phyloP scores from a whole-genome alignment of 2,113 vertebrate species.

The Morone saxatilis region DNA sequence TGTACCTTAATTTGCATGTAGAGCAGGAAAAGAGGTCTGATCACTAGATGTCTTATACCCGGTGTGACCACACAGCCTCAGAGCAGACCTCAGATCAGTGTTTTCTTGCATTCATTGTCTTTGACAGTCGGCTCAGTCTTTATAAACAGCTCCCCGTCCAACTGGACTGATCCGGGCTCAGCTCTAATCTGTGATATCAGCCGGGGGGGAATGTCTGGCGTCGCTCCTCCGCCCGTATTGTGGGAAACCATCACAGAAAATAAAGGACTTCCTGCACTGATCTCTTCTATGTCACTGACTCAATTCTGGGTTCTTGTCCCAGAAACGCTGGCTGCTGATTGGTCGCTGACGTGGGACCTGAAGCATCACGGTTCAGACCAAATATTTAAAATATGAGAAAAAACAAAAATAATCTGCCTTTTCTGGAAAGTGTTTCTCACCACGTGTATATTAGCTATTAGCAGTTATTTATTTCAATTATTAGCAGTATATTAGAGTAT shows the following conservation, averaged over 20 bases:
- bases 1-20: no score
- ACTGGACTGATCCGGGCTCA: background rate
- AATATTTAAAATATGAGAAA: background rate
- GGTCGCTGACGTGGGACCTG: background rate
- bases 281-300: background rate
- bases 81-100: background rate
- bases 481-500: no score
- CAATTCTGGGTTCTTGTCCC: background rate
- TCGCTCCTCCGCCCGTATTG: background rate
- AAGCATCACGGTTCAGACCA: background rate
- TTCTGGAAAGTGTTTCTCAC: background rate
- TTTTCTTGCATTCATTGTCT: background rate
- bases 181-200: background rate
- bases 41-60: no score
- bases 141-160: background rate
- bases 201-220: slow-evolving; percentile 7
- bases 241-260: slow-evolving; percentile 30
- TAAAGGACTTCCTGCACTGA: slow-evolving; percentile 3
- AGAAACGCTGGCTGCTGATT: slow-evolving; percentile 7
- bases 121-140: background rate
- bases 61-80: background rate
- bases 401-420: background rate
- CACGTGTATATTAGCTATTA: no score
- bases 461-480: no score
- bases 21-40: no score